These are phyloP conservation scores for Lordiphosa andalusiaca DNA, from an alignment of 2,888 invertebrate species.

Conservation along the genomic window DNA sequence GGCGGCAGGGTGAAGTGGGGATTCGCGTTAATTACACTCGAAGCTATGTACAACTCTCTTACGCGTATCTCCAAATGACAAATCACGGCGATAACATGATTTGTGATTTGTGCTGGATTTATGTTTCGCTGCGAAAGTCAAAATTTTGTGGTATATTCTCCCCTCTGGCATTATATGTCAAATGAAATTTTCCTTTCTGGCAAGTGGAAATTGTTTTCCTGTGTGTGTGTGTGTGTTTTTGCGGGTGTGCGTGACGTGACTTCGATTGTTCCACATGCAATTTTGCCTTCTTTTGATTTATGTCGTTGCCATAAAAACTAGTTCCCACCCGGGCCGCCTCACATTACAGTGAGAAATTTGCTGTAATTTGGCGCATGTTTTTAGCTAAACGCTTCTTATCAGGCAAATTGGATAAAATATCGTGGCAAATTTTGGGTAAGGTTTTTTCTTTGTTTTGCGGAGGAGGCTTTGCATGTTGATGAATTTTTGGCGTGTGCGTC, in stretches of 20 bases:
- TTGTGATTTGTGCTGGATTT: slow-evolving; percentile 57
- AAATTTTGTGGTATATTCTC: slow-evolving; percentile 26
- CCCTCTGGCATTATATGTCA: slow-evolving; percentile 12
- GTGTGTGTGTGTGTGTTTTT: slow-evolving; percentile 1
- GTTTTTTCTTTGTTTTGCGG: background rate
- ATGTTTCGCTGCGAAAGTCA: slow-evolving; percentile 41
- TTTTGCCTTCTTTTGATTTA: slow-evolving; percentile 55
- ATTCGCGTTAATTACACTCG: slow-evolving; percentile 67
- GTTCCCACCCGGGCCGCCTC: slow-evolving; percentile 32
- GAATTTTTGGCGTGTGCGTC: slow-evolving; percentile 69
- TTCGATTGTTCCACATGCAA: slow-evolving; percentile 29
- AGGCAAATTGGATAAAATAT: slow-evolving; percentile 70
- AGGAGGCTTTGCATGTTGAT: slow-evolving; percentile 61
- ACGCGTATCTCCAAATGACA: slow-evolving; percentile 45
- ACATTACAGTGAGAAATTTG: slow-evolving; percentile 70
- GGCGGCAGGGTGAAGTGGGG: slow-evolving; percentile 50
- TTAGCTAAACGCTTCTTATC: slow-evolving; percentile 73
- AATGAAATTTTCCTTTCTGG: slow-evolving; percentile 40
- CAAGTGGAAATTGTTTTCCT: slow-evolving; percentile 54
- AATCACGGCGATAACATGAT: slow-evolving; percentile 61
- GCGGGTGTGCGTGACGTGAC: slow-evolving; percentile 43
- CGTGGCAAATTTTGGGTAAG: slow-evolving; percentile 10
- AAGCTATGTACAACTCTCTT: slow-evolving; percentile 13
- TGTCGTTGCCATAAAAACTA: slow-evolving; percentile 53
- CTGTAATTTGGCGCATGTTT: slow-evolving; percentile 74